Percentiles rank a stretch among this genome's conserved stretches.
phyloP scores from a whole-genome alignment of 2,888 invertebrate species.

The Eledona agricola region DNA sequence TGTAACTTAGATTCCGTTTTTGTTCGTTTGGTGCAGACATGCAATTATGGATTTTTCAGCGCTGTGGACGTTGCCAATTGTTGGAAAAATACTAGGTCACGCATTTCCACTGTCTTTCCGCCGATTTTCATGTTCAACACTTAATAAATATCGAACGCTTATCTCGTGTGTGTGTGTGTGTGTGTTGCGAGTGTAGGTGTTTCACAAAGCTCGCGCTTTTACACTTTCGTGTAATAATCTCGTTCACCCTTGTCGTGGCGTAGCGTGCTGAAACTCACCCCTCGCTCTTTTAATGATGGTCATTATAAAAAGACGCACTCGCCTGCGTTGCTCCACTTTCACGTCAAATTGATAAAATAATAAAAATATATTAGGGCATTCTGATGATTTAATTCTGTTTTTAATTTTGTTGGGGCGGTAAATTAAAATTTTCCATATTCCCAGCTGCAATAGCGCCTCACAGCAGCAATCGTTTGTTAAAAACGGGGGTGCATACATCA shows the following conservation, averaged over 20 bases:
- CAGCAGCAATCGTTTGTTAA: constrained; percentile 23
- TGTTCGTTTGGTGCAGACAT: constrained; percentile 26
- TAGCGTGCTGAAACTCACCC: constrained; percentile 27
- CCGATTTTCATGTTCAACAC: constrained; percentile 32
- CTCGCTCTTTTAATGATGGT: constrained; percentile 30
- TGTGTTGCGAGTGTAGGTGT: constrained; percentile 11
- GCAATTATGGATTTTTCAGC: constrained; percentile 36
- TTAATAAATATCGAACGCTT: constrained; percentile 31
- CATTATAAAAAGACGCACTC: constrained; percentile 33
- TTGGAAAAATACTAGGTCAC: constrained; percentile 12
- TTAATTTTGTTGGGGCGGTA: constrained; percentile 11
- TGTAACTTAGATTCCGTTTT: constrained; percentile 28
- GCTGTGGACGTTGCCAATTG: constrained; percentile 23
- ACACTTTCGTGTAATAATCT: constrained; percentile 32
- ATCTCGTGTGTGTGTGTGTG: constrained; percentile 11
- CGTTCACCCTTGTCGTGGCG: constrained; percentile 26
- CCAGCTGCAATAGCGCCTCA: constrained; percentile 27
- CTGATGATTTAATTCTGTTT: constrained; percentile 29
- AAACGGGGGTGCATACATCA: constrained; percentile 32
- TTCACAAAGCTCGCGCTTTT: constrained; percentile 28
- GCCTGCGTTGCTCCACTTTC: constrained; percentile 21
- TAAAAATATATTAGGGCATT: constrained; percentile 18
- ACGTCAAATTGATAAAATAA: constrained; percentile 26
- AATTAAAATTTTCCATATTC: constrained; percentile 27
- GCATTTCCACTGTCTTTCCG: constrained; percentile 9